Percentiles rank a stretch among this genome's conserved stretches.
These are phyloP conservation scores for Dusona sp. DNA, from an alignment of 2,888 invertebrate species.

Conservation along the genomic window DNA sequence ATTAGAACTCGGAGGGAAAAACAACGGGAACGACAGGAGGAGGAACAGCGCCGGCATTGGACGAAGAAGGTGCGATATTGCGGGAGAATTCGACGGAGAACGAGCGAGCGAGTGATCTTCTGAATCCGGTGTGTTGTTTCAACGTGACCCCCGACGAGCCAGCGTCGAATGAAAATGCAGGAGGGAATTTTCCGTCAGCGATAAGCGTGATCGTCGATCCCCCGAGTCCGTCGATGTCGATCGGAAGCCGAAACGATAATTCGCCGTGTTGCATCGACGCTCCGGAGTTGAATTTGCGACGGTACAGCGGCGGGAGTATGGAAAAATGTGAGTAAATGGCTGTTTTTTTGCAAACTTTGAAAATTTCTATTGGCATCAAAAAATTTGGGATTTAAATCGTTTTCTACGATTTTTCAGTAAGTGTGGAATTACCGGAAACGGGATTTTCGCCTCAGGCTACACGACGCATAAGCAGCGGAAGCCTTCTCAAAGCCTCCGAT, in stretches of 20 bases:
- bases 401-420: slow-evolving; percentile 79
- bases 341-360: not conserved
- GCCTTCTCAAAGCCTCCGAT: slow-evolving; percentile 92
- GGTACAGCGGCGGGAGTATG: slow-evolving; percentile 83
- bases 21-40: slow-evolving; percentile 22
- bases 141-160: slow-evolving; percentile 76
- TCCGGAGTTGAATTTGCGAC: slow-evolving; percentile 75
- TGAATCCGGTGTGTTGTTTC: slow-evolving; percentile 79
- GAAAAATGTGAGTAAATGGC: slow-evolving; percentile 80
- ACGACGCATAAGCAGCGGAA: slow-evolving; percentile 95
- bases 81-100: slow-evolving; percentile 47
- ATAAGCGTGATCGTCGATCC: slow-evolving; percentile 84
- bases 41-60: not conserved
- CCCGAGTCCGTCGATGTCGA: slow-evolving; percentile 83
- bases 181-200: slow-evolving; percentile 80
- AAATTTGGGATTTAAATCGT: not conserved
- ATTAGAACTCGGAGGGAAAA: slow-evolving; percentile 53
- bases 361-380: too few species aligned
- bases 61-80: slow-evolving; percentile 12
- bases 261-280: slow-evolving; percentile 52
- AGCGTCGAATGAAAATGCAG: slow-evolving; percentile 73
- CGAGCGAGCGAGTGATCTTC: slow-evolving; percentile 73
- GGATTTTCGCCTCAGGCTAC: slow-evolving; percentile 94
- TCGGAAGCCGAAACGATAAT: slow-evolving; percentile 77
- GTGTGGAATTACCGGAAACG: slow-evolving; percentile 83